phyloP scores from a whole-genome alignment of 1,140 invertebrate species.

The Achroia grisella region DNA sequence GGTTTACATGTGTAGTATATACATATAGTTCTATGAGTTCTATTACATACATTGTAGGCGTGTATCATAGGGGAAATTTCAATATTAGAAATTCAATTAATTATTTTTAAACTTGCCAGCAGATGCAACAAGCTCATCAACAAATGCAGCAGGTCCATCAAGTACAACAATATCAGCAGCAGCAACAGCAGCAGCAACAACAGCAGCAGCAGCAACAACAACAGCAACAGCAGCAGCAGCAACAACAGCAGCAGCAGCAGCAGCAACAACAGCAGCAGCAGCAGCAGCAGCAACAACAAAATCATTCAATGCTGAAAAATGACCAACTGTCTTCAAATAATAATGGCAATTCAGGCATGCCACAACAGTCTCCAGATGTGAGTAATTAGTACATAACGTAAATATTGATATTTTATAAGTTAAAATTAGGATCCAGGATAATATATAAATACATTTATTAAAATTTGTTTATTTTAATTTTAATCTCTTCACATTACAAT shows the following conservation, averaged over 20 bases:
- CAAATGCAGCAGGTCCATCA: conserved; percentile 58
- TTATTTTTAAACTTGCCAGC: no score
- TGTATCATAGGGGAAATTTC: no score
- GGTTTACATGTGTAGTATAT: no score
- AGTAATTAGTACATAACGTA: conserved; percentile 7
- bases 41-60: no score
- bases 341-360: conserved; percentile 48
- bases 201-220: conserved; percentile 49
- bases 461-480: no score
- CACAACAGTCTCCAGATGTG: conserved; percentile 54
- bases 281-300: conserved; percentile 57
- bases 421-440: no score
- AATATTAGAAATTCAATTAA: no score
- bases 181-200: conserved; percentile 26
- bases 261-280: conserved; percentile 57
- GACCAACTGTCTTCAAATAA: conserved; percentile 41
- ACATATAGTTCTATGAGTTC: no score
- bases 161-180: conserved; percentile 37
- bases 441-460: no score
- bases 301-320: conserved; percentile 27
- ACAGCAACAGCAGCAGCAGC: conserved; percentile 34
- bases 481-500: no score
- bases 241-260: conserved; percentile 48
- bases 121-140: conserved; percentile 31
- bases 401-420: no score